Conservation (phyloP, 2,888 invertebrate genomes). For the Dryadula phaetusa region DNA sequence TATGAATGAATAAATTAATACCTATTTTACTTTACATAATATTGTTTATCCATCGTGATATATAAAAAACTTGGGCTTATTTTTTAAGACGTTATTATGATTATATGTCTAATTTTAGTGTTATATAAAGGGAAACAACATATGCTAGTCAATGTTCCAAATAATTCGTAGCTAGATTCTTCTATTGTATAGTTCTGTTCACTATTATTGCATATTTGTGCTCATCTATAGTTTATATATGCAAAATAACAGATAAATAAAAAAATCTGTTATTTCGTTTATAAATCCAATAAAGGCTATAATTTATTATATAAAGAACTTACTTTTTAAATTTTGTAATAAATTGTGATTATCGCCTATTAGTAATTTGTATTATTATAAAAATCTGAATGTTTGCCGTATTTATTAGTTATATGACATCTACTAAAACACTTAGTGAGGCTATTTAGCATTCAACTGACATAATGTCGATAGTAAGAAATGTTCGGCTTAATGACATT, state of each 20-base stretch:
- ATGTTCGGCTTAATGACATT: not conserved
- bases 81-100: constrained; percentile 5
- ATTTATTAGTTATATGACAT: no score
- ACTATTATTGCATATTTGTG: constrained; percentile 15
- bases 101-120: constrained; percentile 29
- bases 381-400: no score
- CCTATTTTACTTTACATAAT: no score
- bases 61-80: not conserved
- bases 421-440: not conserved
- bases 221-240: not conserved
- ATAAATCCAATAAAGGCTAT: no score
- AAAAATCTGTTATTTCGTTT: no score
- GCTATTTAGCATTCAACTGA: not conserved
- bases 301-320: no score
- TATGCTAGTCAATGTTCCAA: constrained; percentile 26
- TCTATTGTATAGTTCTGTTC: constrained; percentile 20
- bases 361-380: no score
- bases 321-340: no score
- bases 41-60: not conserved
- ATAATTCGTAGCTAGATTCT: constrained; percentile 9
- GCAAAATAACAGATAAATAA: no score
- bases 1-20: no score
- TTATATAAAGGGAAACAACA: constrained; percentile 13
- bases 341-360: no score
- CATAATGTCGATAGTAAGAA: not conserved